Percentiles rank a stretch among this genome's conserved stretches.
Conservation (phyloP, 2,888 invertebrate species). For the Drosophila mimica region DNA sequence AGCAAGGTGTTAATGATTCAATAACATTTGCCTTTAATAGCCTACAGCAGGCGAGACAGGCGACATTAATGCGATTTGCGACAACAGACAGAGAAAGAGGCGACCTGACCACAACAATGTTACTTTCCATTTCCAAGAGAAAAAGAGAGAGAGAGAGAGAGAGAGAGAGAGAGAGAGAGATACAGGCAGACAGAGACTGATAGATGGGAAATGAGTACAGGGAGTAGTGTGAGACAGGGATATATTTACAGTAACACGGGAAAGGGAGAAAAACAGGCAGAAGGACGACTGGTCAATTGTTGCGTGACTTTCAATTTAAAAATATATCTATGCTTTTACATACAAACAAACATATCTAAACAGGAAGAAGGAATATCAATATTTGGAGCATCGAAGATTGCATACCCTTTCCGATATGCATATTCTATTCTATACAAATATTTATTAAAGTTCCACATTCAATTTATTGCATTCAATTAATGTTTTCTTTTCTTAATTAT, state of each 20-base stretch:
- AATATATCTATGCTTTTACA: slow-evolving; percentile 20
- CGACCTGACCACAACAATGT: slow-evolving; percentile 54
- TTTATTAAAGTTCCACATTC: not conserved
- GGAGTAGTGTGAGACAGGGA: not conserved
- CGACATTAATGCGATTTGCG: slow-evolving; percentile 71
- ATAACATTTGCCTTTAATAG: slow-evolving; percentile 78
- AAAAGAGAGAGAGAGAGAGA: not conserved
- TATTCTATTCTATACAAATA: not conserved
- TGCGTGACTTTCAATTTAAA: slow-evolving; percentile 83
- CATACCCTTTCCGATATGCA: not conserved
- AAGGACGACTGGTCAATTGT: slow-evolving; percentile 57
- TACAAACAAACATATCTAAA: not conserved
- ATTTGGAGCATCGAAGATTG: not conserved
- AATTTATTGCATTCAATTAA: not conserved
- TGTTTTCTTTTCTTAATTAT: not conserved
- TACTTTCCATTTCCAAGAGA: slow-evolving; percentile 33
- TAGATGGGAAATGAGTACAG: slow-evolving; percentile 5
- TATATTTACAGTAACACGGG: not conserved
- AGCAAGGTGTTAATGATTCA: slow-evolving; percentile 78
- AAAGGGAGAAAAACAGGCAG: too few relatives aligned
- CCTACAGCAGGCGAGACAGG: slow-evolving; percentile 65
- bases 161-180: not conserved
- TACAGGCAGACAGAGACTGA: not conserved
- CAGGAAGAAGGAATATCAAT: not conserved
- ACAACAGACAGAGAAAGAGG: slow-evolving; percentile 1